phyloP scores from a whole-genome alignment of 2,888 invertebrate genomes.

The Miltochrista miniata region DNA sequence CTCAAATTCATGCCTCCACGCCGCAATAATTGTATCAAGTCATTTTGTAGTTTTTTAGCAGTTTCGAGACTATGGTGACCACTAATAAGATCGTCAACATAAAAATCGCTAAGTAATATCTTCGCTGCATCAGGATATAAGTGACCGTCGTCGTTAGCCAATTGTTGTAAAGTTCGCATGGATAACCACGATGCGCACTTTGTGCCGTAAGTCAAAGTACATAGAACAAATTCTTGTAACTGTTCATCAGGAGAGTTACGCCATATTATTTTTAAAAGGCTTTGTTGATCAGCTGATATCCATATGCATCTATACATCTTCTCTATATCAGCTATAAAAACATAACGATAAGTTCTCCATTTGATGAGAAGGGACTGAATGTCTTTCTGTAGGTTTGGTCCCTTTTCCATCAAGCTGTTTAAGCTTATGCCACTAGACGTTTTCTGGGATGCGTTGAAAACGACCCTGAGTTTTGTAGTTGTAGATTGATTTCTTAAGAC shows the following conservation, averaged over 20 bases:
- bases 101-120: not conserved
- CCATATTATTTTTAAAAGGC: slow-evolving; percentile 18
- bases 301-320: slow-evolving; percentile 26
- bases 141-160: slow-evolving; percentile 16
- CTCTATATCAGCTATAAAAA: slow-evolving; percentile 25
- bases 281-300: slow-evolving; percentile 14
- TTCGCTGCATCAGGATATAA: not conserved
- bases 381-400: slow-evolving; percentile 21
- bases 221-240: not conserved
- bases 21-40: not conserved
- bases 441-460: slow-evolving; percentile 3
- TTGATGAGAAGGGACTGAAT: slow-evolving; percentile 15
- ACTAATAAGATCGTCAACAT: not conserved
- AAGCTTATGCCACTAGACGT: not conserved
- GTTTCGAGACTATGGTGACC: not conserved
- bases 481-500: not conserved
- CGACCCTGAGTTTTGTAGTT: slow-evolving; percentile 3
- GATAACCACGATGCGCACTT: slow-evolving; percentile 17
- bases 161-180: slow-evolving; percentile 12
- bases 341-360: slow-evolving; percentile 23
- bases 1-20: not conserved
- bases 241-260: not conserved
- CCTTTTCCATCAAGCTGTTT: slow-evolving; percentile 1
- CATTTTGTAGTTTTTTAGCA: not conserved
- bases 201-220: no score